Evolutionary conservation across 2,888 invertebrate species (phyloP), one percentile per base, ranked within the genome.

Genomic region (Eilema caniola): DNA sequence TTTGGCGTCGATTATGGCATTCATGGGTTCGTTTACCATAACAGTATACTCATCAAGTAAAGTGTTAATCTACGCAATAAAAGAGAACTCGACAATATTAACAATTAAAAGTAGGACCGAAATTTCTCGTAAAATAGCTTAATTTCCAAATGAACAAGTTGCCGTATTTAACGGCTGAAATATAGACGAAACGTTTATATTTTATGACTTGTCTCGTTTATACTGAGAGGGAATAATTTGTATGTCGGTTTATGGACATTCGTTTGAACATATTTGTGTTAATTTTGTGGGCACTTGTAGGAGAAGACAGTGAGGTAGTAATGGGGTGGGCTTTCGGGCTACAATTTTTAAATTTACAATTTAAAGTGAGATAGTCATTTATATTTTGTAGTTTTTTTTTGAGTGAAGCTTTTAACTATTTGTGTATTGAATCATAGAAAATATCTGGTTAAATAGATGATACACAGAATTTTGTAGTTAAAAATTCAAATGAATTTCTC

Each of bases 111-210:
- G 74, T 78, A 63, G n/a, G 37, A 61, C 69, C 64, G 80, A 69
- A 83, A 78, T 75, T 64, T 23, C 28, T 74, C 80, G 78, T 82
- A 72, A 83, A 79, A 23, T 56, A n/a, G 24, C 23, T 75, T 80
- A 68, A 81, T 77, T 69, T 73, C 69, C 83, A 72, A 81, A 83
- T 76, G 74, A 66, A 82, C 75, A 78, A 79, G 69, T 79, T 73
- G 63, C 63, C 66, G 59, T 41, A 65, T 77, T 77, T 77, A 73
- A 82, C 67, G 67, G 62, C 71, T 66, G 10, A 71, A 79, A 70
- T 81, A 74, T 70, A 70, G 67, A 61, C 63, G 57, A 70, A 81
- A 77, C 65, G 57, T 33, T 65, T 65, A 57, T 65, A 65, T 80
- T 82, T 69, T 78, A 77, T 78, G 47, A 60, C 71, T 72, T 78